A percentile compares a stretch with the other conserved stretches of the same genome.
phyloP scores from a whole-genome alignment of 2,797 vertebrate species.

The Enteromius anoplus region DNA sequence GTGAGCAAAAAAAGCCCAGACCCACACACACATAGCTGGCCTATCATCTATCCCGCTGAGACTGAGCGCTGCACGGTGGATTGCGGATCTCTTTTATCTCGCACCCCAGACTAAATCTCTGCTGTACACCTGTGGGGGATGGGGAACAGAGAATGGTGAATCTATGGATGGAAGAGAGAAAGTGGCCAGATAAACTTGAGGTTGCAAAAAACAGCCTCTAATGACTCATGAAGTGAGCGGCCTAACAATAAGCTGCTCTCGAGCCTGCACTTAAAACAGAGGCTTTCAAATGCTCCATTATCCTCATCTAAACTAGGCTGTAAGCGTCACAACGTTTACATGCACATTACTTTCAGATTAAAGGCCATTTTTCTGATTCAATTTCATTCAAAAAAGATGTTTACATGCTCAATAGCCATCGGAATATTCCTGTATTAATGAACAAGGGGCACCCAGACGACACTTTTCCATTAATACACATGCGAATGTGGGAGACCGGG shows the following conservation, averaged over 20 bases:
- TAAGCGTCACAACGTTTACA: neutral
- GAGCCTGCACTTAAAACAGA: constrained; percentile 34
- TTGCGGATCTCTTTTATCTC: constrained; percentile 48
- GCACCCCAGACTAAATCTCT: constrained; percentile 45
- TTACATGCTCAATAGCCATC: neutral
- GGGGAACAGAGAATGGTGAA: constrained; percentile 23
- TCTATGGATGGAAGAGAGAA: constrained; percentile 14
- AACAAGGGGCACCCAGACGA: neutral
- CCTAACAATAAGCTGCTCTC: constrained; percentile 27
- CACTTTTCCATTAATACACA: neutral
- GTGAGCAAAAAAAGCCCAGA: constrained; percentile 23
- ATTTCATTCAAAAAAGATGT: neutral
- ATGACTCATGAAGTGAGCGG: constrained; percentile 23
- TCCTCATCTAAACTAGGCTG: constrained; percentile 11
- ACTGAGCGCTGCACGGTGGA: constrained; percentile 21
- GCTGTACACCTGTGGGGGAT: constrained; percentile 43
- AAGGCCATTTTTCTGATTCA: neutral
- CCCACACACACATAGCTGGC: constrained; percentile 13
- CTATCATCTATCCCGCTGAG: constrained; percentile 35
- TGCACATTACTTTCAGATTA: constrained; percentile 6
- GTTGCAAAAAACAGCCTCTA: constrained; percentile 20
- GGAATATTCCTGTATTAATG: neutral
- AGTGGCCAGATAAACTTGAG: constrained; percentile 33
- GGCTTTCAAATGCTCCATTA: constrained; percentile 40
- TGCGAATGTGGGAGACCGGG: too few relatives aligned